Evolutionary conservation across 2,113 vertebrate species (phyloP).

Genomic region (Rattus rattus): DNA sequence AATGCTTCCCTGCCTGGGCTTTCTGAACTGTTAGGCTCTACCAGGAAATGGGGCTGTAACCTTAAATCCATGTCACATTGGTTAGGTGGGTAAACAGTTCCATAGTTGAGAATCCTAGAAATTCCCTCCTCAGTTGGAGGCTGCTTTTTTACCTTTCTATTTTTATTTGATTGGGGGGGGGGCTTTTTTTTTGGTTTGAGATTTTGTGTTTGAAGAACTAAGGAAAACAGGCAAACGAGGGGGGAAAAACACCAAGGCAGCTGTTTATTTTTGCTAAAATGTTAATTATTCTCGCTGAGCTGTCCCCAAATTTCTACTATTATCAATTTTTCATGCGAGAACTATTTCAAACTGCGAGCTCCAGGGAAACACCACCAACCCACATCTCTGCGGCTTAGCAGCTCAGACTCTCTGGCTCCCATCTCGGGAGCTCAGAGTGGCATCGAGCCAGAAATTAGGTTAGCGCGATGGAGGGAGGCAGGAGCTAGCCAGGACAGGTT

Average conservation of each 20-base stretch:
- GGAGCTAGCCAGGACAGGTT: not conserved
- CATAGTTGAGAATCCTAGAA: not conserved
- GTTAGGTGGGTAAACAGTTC: not conserved
- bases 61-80: not conserved
- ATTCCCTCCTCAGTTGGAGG: not conserved
- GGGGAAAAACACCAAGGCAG: not conserved
- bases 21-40: not conserved
- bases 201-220: conserved; percentile 46
- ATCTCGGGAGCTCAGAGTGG: not conserved
- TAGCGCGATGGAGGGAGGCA: fast-evolving
- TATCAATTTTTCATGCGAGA: not conserved
- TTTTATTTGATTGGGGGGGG: not conserved
- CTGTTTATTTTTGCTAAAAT: not conserved
- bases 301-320: conserved; percentile 12
- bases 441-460: not conserved
- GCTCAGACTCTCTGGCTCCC: not conserved
- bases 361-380: not conserved
- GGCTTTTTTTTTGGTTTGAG: conserved; percentile 27
- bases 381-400: fast-evolving
- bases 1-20: not conserved
- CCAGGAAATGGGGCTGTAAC: not conserved
- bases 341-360: not conserved
- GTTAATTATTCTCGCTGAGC: not conserved
- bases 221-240: not conserved
- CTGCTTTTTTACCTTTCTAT: not conserved